Evolutionary conservation across 2,797 vertebrate genomes (phyloP).

Genomic region (Lagodon rhomboides): DNA sequence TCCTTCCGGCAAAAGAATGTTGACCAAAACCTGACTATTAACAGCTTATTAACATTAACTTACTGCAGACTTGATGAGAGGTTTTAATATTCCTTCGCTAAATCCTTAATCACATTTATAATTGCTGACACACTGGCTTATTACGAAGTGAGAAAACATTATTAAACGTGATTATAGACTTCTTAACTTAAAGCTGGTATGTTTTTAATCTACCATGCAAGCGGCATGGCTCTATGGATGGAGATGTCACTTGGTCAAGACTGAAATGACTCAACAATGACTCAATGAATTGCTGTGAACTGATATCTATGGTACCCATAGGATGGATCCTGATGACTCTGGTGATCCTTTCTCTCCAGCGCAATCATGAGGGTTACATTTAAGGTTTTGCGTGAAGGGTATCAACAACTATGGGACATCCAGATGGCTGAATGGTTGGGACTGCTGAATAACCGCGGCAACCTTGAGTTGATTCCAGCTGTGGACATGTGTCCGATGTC

Average conservation of each 20-base stretch:
- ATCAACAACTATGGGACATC: neutral
- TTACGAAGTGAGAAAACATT: neutral
- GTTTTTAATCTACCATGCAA: neutral
- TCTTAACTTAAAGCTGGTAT: neutral
- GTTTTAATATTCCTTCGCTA: constrained; percentile 8
- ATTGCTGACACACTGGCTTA: neutral
- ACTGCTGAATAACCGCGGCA: neutral
- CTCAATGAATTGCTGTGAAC: neutral
- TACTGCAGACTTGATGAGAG: neutral
- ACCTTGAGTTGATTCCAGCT: neutral
- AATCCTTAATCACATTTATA: neutral
- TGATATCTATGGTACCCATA: neutral
- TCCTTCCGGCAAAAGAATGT: neutral
- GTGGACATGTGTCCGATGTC: neutral
- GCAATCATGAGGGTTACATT: neutral
- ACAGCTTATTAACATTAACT: constrained; percentile 13
- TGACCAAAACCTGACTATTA: constrained; percentile 1
- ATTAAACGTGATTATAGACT: neutral
- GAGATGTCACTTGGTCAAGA: neutral
- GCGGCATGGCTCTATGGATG: neutral
- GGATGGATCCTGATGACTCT: neutral
- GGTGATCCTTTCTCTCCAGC: neutral
- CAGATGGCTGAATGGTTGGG: too few species aligned
- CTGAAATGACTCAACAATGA: constrained; percentile 1
- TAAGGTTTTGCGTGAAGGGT: neutral